Conservation (phyloP, 2,113 vertebrate species). For the Indicator maculatus region DNA sequence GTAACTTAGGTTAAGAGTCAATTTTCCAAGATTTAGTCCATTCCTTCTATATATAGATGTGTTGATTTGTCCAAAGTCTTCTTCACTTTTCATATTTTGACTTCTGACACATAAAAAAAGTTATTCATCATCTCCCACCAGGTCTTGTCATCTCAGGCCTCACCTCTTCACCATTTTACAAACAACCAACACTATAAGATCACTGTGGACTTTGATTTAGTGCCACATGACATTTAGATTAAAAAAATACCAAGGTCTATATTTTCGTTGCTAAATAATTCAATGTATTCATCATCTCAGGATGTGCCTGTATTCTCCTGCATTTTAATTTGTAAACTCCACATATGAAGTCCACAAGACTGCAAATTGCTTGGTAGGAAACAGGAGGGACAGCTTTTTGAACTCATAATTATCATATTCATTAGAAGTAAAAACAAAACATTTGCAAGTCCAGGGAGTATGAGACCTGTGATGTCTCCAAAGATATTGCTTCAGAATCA, state of each 20-base stretch:
- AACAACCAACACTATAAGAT: not conserved
- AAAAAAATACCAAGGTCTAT: not conserved
- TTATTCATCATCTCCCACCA: accelerated
- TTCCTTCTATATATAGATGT: accelerated
- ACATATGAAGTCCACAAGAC: not conserved
- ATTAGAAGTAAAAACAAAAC: not conserved
- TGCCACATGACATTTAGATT: not conserved
- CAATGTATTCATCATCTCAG: not conserved
- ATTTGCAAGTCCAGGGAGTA: not conserved
- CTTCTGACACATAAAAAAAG: not conserved
- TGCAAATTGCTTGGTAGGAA: not conserved
- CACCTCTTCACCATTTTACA: not conserved
- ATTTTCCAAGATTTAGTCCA: not conserved
- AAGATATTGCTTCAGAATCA: not conserved
- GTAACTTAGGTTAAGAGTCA: not conserved
- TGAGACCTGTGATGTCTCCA: not conserved
- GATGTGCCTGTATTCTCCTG: accelerated
- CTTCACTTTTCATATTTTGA: not conserved
- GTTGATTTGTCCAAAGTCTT: not conserved
- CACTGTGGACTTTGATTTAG: not conserved
- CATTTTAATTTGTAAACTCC: not conserved
- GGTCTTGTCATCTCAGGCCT: not conserved
- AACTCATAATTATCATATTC: not conserved
- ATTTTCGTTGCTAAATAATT: not conserved
- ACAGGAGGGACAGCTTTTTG: not conserved